Conservation (phyloP, 2,113 vertebrate species). For the Orthonyx spaldingii region DNA sequence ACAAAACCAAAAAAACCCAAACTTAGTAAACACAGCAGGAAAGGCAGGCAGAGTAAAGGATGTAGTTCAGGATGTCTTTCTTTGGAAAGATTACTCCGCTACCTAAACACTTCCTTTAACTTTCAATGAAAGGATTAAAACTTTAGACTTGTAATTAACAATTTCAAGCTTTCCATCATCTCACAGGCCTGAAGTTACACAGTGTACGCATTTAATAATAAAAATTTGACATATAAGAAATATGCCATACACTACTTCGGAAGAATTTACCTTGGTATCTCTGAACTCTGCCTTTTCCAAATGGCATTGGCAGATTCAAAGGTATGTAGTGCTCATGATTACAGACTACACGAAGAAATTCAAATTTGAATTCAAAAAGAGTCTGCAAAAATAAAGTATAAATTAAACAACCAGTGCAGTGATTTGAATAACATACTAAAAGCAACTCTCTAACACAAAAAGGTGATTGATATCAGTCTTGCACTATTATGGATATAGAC, state of each 20-base stretch:
- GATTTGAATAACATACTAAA: background rate
- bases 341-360: slow-evolving; percentile 94
- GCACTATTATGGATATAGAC: background rate
- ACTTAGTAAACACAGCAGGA: background rate
- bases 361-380: slow-evolving; percentile 97
- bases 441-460: background rate
- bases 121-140: background rate
- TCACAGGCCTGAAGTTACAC: background rate
- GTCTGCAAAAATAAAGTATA: slow-evolving; percentile 75
- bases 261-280: slow-evolving; percentile 90
- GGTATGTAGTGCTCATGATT: slow-evolving; percentile 97
- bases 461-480: background rate
- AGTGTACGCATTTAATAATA: background rate
- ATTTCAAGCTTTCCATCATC: background rate
- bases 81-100: background rate
- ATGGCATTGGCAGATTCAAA: slow-evolving; percentile 96
- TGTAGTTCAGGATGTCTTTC: background rate
- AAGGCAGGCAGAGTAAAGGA: background rate
- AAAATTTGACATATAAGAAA: background rate
- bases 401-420: background rate
- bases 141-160: background rate
- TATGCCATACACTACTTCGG: background rate
- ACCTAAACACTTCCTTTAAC: background rate
- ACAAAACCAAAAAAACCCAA: too few species aligned
- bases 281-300: slow-evolving; percentile 93